Base-by-base conservation (phyloP, 2,113 vertebrate genomes). In the Larimichthys crocea region DNA sequence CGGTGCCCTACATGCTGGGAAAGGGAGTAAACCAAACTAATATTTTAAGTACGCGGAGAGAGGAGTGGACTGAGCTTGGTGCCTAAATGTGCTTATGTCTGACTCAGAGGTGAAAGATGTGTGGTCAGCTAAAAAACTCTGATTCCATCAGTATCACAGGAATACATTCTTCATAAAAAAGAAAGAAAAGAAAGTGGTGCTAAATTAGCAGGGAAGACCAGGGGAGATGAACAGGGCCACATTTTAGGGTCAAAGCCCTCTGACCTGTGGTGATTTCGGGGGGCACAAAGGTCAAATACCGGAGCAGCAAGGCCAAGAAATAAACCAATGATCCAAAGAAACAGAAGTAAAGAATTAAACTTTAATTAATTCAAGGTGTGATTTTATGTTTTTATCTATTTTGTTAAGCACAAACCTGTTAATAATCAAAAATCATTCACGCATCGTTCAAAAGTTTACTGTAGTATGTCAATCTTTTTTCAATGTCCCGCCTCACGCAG, bases 41-140 rank as follows among this genome's bases (percentile, higher is more conserved):
- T 20, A 49, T 48, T 55, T 46, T 11, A 42, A 64, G 31, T 50
- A 42, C 64, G 52, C 44, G 50, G 42, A 68, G 75, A 15, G 15
- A 50, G 48, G 42, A 63, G 42, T 20, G 31, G 22, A 59, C 69
- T 14, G 55, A 42, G 8, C 35, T 46, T 44, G 20, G 46, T 46
- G 62, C 24, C 53, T 15, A 17, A 67, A 53, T 67, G 40, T 63
- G 55, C 29, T 63, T 74, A 26, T 22, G 48, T 55, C 56, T 73
- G 56, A 63, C 20, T 63, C 40, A 62, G 60, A 63, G 20, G 3
- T 50, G 40, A 44, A 15, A 22, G 6, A 44, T 15, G 29, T 19
- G 26, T 1, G 22, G 4, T 35, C 0, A 8, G 35, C 35, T 2
- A 2, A 29, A 59, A 59, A 2, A 4, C 3, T 42, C 19, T n/a